Evolutionary conservation across 2,888 invertebrate genomes (phyloP), one percentile per base, ranked within the genome.

Genomic region (Apodemia hepburni): DNA sequence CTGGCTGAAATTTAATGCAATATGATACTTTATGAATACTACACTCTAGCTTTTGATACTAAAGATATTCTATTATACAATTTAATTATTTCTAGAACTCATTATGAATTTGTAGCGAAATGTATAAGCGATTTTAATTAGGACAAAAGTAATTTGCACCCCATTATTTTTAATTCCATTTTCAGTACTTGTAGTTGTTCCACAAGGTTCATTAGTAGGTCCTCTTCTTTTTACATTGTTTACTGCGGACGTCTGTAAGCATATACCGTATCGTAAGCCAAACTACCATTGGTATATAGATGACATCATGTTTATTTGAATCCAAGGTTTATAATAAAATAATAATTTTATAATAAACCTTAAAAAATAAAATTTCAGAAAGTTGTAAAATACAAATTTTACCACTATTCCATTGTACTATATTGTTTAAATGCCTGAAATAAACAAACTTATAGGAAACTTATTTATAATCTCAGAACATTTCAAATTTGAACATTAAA

Each of bases 171-270:
- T 27, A 18, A 54, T 11, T 54, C 22, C 22, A 27, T 18, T 54
- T 54, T 11, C 51, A 54, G 51, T 22, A 27, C 12, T 15, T 4
- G 22, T 54, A 22, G 51, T 2, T 54, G 51, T 54, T 54, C 51
- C 22, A 18, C 51, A 22, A 27, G 51, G 27, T 27, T 54, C 51
- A 54, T 12, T 22, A 22, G 51, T 22, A 22, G 51, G 27, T 54
- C 51, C 51, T 54, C 51, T 54, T 54, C 51, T 54, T 27, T 54
- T 54, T 15, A 54, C 18, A 27, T 54, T 54, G 12, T 54, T 54
- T 54, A 27, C 22, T 54, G 22, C 51, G 22, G 27, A 54, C 22
- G 51, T 27, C 51, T 54, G 51, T 54, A 54, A 54, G 6, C 12
- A 54, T 18, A 27, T 54, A 27, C 22, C 22, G 51, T 42, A 27